Conservation (phyloP, 1,140 invertebrate species). For the Listronotus oregonensis region DNA sequence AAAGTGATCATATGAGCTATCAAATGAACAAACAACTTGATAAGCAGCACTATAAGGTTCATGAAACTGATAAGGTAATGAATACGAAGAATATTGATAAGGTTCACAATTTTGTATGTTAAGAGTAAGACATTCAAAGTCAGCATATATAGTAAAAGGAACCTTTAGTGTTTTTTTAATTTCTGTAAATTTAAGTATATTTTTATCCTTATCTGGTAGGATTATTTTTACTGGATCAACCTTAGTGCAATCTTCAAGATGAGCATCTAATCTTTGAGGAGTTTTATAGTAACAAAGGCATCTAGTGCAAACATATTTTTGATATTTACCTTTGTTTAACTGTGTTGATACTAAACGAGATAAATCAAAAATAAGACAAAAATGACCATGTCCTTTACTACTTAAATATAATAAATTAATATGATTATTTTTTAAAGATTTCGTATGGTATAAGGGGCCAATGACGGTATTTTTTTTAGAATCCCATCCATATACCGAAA, state of each 20-base stretch:
- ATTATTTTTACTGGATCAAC: slow-evolving; percentile 18
- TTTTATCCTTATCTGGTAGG: slow-evolving; percentile 34
- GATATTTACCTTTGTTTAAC: slow-evolving; percentile 39
- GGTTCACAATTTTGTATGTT: slow-evolving; percentile 23
- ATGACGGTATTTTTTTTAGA: no score
- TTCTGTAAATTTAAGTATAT: slow-evolving; percentile 45
- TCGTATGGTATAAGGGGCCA: no score
- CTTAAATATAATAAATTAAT: no score
- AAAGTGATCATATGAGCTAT: slow-evolving; percentile 45
- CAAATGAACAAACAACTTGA: slow-evolving; percentile 28
- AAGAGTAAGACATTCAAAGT: slow-evolving; percentile 47
- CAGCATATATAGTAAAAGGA: slow-evolving; percentile 51
- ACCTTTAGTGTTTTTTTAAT: slow-evolving; percentile 38
- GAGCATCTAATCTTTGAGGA: slow-evolving; percentile 38
- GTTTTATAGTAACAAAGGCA: slow-evolving; percentile 48
- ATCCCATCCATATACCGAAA: no score
- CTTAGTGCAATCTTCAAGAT: slow-evolving; percentile 36
- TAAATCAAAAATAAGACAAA: no score
- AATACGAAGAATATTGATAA: slow-evolving; percentile 11
- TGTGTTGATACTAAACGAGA: slow-evolving; percentile 43
- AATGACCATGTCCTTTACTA: no score
- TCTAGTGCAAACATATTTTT: slow-evolving; percentile 48
- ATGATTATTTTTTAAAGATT: no score
- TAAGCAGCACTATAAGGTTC: slow-evolving; percentile 42
- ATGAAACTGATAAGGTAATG: slow-evolving; percentile 48